Conservation (phyloP, 2,888 invertebrate genomes). For the Melinaea marsaeus region DNA sequence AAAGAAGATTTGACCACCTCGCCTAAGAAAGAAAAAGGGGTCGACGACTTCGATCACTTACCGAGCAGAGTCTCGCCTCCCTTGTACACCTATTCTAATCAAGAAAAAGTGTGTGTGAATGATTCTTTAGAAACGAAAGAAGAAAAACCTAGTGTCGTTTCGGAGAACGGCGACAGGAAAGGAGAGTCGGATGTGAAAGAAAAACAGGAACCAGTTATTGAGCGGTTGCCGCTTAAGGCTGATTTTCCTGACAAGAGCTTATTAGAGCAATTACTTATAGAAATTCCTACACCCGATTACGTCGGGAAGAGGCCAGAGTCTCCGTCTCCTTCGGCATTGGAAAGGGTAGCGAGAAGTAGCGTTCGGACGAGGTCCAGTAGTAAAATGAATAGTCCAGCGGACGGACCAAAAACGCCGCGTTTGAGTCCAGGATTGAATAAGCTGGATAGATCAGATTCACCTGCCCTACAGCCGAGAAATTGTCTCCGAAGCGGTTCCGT, state of each 20-base stretch:
- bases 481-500: constrained; percentile 58
- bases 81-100: constrained; percentile 87
- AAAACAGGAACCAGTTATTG: constrained; percentile 48
- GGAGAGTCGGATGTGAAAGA: constrained; percentile 37
- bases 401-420: constrained; percentile 66
- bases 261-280: constrained; percentile 88
- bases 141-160: constrained; percentile 35
- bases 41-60: constrained; percentile 78
- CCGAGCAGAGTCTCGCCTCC: constrained; percentile 85
- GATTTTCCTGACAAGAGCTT: constrained; percentile 79
- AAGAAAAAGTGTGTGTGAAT: constrained; percentile 78
- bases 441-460: constrained; percentile 57
- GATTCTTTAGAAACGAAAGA: constrained; percentile 51
- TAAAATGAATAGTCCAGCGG: constrained; percentile 82
- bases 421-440: constrained; percentile 63
- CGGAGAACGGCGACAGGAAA: constrained; percentile 54
- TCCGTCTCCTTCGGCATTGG: constrained; percentile 68
- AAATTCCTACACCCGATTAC: constrained; percentile 83
- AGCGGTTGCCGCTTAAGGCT: constrained; percentile 64
- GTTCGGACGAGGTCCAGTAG: constrained; percentile 83
- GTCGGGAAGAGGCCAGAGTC: constrained; percentile 70
- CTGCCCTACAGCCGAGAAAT: constrained; percentile 52
- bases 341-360: constrained; percentile 69
- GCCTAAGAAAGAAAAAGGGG: constrained; percentile 45
- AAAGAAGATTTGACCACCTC: constrained; percentile 31